These are phyloP conservation scores for Rhinogobius similis DNA, from an alignment of 2,113 vertebrate genomes.

Conservation along the genomic window DNA sequence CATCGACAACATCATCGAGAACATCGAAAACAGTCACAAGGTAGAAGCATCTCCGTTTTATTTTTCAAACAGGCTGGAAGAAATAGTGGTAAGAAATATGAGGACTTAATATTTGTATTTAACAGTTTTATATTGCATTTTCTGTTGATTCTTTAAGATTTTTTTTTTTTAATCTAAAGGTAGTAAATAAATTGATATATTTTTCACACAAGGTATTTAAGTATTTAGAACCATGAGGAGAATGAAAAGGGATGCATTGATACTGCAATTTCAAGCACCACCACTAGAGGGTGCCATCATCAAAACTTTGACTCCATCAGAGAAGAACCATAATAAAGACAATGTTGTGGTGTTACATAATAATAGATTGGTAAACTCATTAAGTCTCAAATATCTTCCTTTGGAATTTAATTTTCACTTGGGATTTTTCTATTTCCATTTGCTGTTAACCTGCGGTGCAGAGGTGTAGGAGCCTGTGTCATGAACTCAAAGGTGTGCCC, in stretches of 20 bases:
- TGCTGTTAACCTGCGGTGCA: too few relatives aligned
- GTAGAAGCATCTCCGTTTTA: constrained; percentile 32
- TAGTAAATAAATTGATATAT: not conserved
- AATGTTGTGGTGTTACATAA: too few relatives aligned
- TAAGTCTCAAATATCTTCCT: too few relatives aligned
- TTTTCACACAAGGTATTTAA: not conserved
- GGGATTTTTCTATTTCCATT: too few relatives aligned
- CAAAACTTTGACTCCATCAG: not conserved
- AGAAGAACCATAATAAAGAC: too few relatives aligned
- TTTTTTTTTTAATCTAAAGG: too few relatives aligned
- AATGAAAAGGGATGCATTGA: not conserved
- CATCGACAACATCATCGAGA: constrained; percentile 89
- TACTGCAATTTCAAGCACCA: not conserved
- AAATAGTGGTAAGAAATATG: too few relatives aligned
- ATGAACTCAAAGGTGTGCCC: too few relatives aligned
- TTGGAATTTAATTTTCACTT: too few relatives aligned
- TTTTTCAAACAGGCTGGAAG: not conserved
- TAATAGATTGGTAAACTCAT: not conserved
- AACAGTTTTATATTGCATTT: not conserved
- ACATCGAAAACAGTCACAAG: constrained; percentile 85
- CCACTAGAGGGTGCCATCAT: not conserved
- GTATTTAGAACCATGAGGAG: not conserved
- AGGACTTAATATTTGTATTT: not conserved
- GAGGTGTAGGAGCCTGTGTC: too few relatives aligned
- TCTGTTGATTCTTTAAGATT: too few relatives aligned